Base-by-base conservation (phyloP, 2,113 vertebrate species). In the Cyphomyrus plagiostoma region DNA sequence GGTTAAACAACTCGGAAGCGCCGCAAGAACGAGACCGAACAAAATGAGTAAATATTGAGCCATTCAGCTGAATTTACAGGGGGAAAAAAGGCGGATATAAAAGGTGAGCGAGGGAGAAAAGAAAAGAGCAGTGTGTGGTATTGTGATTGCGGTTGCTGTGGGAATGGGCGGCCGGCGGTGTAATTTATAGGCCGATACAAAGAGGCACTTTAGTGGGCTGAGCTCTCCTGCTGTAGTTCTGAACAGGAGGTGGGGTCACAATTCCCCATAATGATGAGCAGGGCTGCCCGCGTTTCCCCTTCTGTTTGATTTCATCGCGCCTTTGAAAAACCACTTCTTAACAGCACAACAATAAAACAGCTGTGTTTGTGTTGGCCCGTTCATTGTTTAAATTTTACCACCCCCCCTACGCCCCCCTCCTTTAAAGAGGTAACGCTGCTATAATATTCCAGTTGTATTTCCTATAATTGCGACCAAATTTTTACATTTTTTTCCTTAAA, bases 321-420 rank as follows among this genome's bases (percentile, higher is more conserved):
- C 89, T 92, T 92, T 92, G 92, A 92, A 94, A 95, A 95, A 94
- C 92, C 94, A 94, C 95, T 96, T 95, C 95, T 95, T 95, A 95
- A 94, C 95, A 94, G 94, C 62, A 91, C 93, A 94, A 96, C 95
- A 96, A 96, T 96, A 95, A 95, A 96, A 96, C 95, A 96, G 95
- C 95, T 96, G 95, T 96, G 96, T 96, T 96, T 96, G 94, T 95
- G 93, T 96, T 96, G 94, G 95, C 95, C 93, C 92, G 93, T 93
- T 95, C 94, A 95, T 94, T 93, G 94, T 94, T 94, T 95, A 93
- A 90, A 92, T 94, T 93, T 95, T 93, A 90, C 93, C 87, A 88
- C 95, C 94, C 94, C 35, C 90, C 90, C 89, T 86, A 87, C 89
- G 89, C 86, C 86, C 86, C 35, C 86, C 86, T 77, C 88, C 92